Evolutionary conservation across 2,888 invertebrate genomes (phyloP).

Genomic region (Catonia carolina): DNA sequence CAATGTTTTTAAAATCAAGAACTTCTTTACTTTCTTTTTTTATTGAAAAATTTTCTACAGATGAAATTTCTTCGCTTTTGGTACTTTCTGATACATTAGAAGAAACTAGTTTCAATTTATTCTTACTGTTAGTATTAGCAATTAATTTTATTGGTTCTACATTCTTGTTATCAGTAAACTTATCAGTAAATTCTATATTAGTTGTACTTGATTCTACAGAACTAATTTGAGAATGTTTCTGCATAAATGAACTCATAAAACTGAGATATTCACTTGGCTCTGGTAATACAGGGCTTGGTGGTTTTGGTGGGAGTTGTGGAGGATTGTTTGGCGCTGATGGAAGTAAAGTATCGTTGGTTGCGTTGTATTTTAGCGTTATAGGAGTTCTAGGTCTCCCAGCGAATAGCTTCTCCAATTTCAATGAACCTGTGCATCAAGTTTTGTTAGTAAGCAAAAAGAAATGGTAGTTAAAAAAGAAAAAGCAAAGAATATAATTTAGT

Average conservation of each 20-base stretch:
- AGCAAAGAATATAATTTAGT: neutral
- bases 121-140: neutral
- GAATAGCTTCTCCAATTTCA: slow-evolving; percentile 36
- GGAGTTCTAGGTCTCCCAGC: slow-evolving; percentile 33
- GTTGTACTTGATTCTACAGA: too few species aligned
- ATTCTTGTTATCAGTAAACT: too few species aligned
- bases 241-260: neutral
- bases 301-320: slow-evolving; percentile 16
- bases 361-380: slow-evolving; percentile 32
- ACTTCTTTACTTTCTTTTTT: neutral
- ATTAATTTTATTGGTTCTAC: too few species aligned
- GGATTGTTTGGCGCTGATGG: slow-evolving; percentile 20
- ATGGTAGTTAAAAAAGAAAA: neutral
- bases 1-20: slow-evolving; percentile 1
- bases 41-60: neutral
- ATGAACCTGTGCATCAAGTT: slow-evolving; percentile 28
- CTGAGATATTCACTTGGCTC: slow-evolving; percentile 6
- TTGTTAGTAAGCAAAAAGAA: slow-evolving; percentile 6
- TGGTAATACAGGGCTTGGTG: slow-evolving; percentile 12
- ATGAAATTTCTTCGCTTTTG: neutral
- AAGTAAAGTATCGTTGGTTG: slow-evolving; percentile 29
- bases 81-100: slow-evolving; percentile 1
- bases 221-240: neutral
- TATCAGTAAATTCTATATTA: too few species aligned
- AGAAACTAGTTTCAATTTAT: neutral